Evolutionary conservation across 1,140 invertebrate species (phyloP).

Genomic region (Habropoda laboriosa): DNA sequence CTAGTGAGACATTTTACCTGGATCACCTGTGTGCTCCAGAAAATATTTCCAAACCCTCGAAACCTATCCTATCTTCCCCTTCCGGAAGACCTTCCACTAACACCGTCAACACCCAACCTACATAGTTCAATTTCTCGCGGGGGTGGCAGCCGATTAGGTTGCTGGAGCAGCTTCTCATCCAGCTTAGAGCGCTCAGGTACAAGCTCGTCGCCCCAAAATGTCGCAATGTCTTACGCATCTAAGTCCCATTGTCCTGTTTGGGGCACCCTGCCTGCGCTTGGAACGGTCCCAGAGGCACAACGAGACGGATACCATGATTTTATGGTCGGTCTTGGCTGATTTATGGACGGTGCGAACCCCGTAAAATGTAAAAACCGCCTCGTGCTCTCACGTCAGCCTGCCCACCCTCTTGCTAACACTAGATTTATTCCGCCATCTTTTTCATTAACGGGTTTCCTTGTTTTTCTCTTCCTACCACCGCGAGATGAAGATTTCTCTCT

Average conservation of each 20-base stretch:
- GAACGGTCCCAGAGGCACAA: conserved; percentile 6
- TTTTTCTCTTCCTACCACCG: no score
- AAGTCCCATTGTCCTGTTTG: conserved; percentile 66
- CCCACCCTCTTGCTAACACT: neutral
- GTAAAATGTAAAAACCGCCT: conserved; percentile 70
- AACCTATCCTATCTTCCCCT: no score
- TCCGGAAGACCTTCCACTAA: no score
- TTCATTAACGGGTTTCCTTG: neutral
- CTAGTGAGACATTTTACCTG: conserved; percentile 12
- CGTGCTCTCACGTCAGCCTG: conserved; percentile 34
- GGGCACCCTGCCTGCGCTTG: conserved; percentile 48
- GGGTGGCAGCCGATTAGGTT: neutral
- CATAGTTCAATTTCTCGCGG: neutral
- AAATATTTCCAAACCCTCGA: no score
- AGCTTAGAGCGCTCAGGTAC: conserved; percentile 28
- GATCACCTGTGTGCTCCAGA: conserved; percentile 20
- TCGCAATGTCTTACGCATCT: conserved; percentile 75
- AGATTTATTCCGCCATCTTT: conserved; percentile 17
- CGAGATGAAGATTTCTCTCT: neutral
- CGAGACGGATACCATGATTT: conserved; percentile 64
- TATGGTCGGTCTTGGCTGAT: conserved; percentile 74
- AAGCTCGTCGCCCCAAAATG: conserved; percentile 57
- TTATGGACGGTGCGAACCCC: conserved; percentile 73
- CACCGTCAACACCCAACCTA: no score
- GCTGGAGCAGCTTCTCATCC: conserved; percentile 20